Conservation (phyloP, 1,140 invertebrate species). For the Micrasema minimum region DNA sequence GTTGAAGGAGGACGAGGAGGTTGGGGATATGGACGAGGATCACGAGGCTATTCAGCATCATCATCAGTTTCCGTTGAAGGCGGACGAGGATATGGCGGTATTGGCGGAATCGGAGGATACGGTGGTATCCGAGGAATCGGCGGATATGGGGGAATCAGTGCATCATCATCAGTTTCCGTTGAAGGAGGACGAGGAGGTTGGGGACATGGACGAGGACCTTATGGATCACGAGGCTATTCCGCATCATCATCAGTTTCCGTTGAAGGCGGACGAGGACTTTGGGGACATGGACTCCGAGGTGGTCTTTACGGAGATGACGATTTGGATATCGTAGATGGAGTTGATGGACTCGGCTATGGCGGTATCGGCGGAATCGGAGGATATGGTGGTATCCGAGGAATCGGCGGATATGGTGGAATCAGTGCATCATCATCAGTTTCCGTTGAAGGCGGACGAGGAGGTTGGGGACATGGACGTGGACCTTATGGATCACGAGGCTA, state of each 20-base stretch:
- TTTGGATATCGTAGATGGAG: conserved; percentile 6
- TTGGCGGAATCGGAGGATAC: too few species aligned
- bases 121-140: too few species aligned
- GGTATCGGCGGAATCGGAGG: conserved; percentile 1
- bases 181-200: conserved; percentile 19
- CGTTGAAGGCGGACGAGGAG: conserved; percentile 24
- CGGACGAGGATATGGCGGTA: neutral
- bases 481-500: neutral
- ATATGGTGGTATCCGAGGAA: neutral
- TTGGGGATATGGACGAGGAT: conserved; percentile 1
- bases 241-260: conserved; percentile 2
- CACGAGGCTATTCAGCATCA: neutral
- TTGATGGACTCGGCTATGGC: neutral
- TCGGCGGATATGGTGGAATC: conserved; percentile 1
- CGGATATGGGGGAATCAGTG: too few species aligned
- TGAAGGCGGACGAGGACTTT: conserved; percentile 29
- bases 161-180: conserved; percentile 11
- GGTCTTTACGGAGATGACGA: neutral
- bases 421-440: conserved; percentile 1
- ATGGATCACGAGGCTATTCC: neutral
- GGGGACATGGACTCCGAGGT: neutral
- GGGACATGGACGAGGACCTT: too few species aligned
- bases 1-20: conserved; percentile 18
- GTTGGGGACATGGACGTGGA: conserved; percentile 7
- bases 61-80: neutral